Evolutionary conservation across 1,140 invertebrate species (phyloP), one percentile per base, ranked within the genome.

Genomic region (Musca domestica): DNA sequence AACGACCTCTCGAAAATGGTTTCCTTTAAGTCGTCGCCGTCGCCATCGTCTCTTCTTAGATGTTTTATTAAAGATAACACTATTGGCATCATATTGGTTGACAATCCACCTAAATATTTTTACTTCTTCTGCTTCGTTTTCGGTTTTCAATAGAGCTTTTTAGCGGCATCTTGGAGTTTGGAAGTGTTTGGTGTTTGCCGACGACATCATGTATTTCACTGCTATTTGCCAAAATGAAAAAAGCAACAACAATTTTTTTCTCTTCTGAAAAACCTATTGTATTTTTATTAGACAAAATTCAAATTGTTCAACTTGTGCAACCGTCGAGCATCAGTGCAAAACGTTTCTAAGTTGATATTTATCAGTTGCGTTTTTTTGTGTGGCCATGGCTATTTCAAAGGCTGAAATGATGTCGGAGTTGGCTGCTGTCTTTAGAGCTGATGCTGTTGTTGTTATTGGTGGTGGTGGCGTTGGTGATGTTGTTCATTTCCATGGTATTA

Each of bases 1-100:
- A 12, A 41, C 34, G 34, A 41, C 34, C 34, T 41, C 34, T 41
- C 12, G 34, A 41, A 41, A 10, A 41, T 41, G 34, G 34, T 41
- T 41, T 41, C 34, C 34, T 41, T 41, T 41, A 41, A 41, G 34
- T 41, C 4, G 5, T 41, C 34, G 6, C 34, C 10, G 4, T 41
- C 12, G 4, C 10, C 12, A 10, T 41, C 10, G 34, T 41, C 3
- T 30, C n/a, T 61, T 58, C 23, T 34, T 56, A 61, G 56, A 61
- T 61, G 20, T 61, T 61, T 34, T 61, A 61, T 61, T 61, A 41
- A 34, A 61, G 56, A 61, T 61, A 61, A 61, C 56, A 61, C 56
- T 61, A 34, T 41, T 34, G 56, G 56, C 34, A 19, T 61, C 34
- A 61, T 61, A 61, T 61, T 41, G 56, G 27, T 61, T 61, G 56